These are phyloP conservation scores for Caenorhabditis virilis DNA, from an alignment of 2,888 invertebrate genomes.

Conservation along the genomic window DNA sequence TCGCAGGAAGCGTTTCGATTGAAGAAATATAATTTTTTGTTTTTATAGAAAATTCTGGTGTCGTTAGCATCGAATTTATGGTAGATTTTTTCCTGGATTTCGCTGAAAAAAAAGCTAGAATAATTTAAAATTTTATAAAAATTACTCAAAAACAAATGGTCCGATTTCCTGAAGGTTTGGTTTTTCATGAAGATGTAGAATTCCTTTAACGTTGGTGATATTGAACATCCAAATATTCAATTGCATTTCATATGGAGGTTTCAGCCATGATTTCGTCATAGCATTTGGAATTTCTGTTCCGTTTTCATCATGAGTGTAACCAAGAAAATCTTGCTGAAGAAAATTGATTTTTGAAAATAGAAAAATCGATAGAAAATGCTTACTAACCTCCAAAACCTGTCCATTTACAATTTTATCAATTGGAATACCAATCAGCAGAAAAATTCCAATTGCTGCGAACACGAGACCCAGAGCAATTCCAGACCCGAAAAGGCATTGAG, in stretches of 20 bases:
- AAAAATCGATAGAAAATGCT: not conserved
- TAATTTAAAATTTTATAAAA: not conserved
- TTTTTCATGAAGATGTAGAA: conserved; percentile 38
- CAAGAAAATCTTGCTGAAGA: conserved; percentile 58
- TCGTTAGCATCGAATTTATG: conserved; percentile 49
- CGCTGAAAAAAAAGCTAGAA: conserved; percentile 47
- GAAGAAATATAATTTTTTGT: conserved; percentile 56
- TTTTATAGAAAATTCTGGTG: conserved; percentile 58
- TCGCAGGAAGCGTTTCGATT: conserved; percentile 51
- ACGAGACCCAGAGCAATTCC: conserved; percentile 3
- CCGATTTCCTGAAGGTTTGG: conserved; percentile 47
- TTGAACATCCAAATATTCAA: conserved; percentile 54
- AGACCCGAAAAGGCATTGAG: conserved; percentile 29
- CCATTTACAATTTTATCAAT: conserved; percentile 30
- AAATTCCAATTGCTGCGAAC: conserved; percentile 15
- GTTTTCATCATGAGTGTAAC: conserved; percentile 46
- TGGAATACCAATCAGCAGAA: conserved; percentile 29
- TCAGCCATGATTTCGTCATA: conserved; percentile 58
- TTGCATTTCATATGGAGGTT: conserved; percentile 60
- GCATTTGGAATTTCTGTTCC: conserved; percentile 56
- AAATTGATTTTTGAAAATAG: conserved; percentile 1
- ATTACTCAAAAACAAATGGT: conserved; percentile 53
- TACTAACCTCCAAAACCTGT: conserved; percentile 28
- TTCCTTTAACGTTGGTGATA: conserved; percentile 39
- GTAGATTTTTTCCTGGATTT: conserved; percentile 53